Base-by-base conservation (phyloP, 1,140 invertebrate species). In the Coelopa frigida region DNA sequence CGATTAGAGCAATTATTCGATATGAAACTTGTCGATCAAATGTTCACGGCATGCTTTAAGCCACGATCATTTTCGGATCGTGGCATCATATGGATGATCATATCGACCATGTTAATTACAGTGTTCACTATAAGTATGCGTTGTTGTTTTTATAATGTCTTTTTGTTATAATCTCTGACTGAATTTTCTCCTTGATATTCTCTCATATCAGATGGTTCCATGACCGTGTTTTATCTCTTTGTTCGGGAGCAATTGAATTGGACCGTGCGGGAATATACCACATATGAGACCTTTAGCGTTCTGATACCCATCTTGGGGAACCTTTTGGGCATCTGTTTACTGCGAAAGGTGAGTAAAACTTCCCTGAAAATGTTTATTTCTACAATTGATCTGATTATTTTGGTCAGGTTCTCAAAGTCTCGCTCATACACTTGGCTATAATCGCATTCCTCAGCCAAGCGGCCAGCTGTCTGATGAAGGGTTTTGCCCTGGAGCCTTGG, bases 231-330 rank as follows among this genome's bases (percentile, higher is more conserved):
- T 42, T 85, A 78, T 54, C 50, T 83, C 42, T 85, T 82, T 47
- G 61, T 75, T 14, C 78, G 78, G 46, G 72, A 78, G 21, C 76
- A 78, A 58, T 74, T 87, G 17, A 70, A 77, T 24, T 87, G 83
- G 83, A 72, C 75, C 17, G 68, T 83, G 14, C 59, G 73, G 20
- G 63, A 82, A 21, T 84, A 75, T 41, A 79, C 75, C 2, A 62
- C 71, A 17, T 82, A 71, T 54, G 73, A 71, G 17, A 58, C 69
- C 46, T 70, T 55, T 26, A 72, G 40, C 57, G 72, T 64, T 58
- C 58, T 72, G 5, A 54, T 67, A 0, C 64, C 70, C 3, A 73
- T 78, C 51, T 43, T 66, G 12, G 53, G 62, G 0, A 60, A 51
- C 70, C 56, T 75, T 17, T 33, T 77, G n/a, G 72, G 73, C 3